These are phyloP conservation scores for Gortyna flavago DNA, from an alignment of 2,888 invertebrate species.

Conservation along the genomic window DNA sequence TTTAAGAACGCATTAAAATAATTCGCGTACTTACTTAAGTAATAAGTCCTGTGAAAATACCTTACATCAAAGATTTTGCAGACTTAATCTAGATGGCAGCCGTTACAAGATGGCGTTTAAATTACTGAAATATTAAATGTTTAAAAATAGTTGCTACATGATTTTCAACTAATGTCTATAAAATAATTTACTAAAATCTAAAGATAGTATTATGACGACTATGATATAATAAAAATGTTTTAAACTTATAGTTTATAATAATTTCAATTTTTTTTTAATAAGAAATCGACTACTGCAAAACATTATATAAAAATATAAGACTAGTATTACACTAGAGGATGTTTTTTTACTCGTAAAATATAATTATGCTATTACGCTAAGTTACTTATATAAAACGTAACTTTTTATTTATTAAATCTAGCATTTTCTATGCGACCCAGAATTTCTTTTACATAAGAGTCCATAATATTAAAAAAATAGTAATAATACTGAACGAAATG, in stretches of 20 bases:
- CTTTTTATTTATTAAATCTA: constrained; percentile 41
- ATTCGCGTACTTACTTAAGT: constrained; percentile 6
- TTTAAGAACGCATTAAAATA: neutral
- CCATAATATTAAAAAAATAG: constrained; percentile 10
- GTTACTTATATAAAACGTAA: constrained; percentile 21
- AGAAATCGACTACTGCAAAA: constrained; percentile 47
- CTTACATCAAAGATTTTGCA: constrained; percentile 23
- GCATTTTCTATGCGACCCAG: constrained; percentile 46
- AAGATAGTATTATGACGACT: constrained; percentile 55
- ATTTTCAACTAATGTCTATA: constrained; percentile 33
- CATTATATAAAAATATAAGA: constrained; percentile 58
- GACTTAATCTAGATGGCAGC: constrained; percentile 63
- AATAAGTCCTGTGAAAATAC: constrained; percentile 25
- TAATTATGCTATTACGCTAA: constrained; percentile 56
- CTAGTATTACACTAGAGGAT: constrained; percentile 64
- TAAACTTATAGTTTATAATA: constrained; percentile 33
- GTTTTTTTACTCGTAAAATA: constrained; percentile 38
- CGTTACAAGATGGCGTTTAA: constrained; percentile 54
- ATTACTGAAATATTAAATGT: constrained; percentile 39
- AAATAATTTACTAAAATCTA: constrained; percentile 61
- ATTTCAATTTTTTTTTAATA: constrained; percentile 12
- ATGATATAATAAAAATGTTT: constrained; percentile 36
- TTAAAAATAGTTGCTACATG: constrained; percentile 43
- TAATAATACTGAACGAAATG: constrained; percentile 58
- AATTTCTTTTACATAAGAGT: constrained; percentile 23